phyloP scores from a whole-genome alignment of 2,113 vertebrate genomes.

The Protobothrops flavoviridis region DNA sequence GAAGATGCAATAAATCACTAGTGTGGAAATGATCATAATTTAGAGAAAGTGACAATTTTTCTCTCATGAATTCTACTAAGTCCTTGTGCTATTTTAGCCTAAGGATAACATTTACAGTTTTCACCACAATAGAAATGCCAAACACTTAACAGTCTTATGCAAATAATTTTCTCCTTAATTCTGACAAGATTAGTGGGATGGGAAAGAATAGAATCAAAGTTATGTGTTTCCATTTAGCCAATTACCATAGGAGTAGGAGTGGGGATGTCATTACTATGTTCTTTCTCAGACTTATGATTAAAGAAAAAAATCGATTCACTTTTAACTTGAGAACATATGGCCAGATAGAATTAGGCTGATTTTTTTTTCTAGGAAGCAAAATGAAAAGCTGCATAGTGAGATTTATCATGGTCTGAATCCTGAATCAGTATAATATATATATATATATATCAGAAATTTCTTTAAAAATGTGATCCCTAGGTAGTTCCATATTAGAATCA shows the following conservation, averaged over 20 bases:
- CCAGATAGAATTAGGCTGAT: not conserved
- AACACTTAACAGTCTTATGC: conserved; percentile 58
- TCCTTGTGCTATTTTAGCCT: conserved; percentile 16
- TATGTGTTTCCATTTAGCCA: conserved; percentile 33
- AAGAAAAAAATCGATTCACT: not conserved
- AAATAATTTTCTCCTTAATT: conserved; percentile 56
- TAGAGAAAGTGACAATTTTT: not conserved
- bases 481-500: too few species aligned
- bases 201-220: conserved; percentile 39
- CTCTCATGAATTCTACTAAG: not conserved
- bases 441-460: not conserved
- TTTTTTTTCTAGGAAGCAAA: not conserved
- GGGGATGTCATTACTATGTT: not conserved
- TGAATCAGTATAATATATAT: not conserved
- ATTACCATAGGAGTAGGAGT: conserved; percentile 18
- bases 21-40: not conserved
- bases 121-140: conserved; percentile 21
- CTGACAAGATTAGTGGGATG: conserved; percentile 43
- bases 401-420: not conserved
- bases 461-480: too few species aligned
- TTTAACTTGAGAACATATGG: not conserved
- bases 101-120: conserved; percentile 34
- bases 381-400: not conserved
- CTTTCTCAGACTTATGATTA: conserved; percentile 15
- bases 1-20: not conserved